phyloP scores from a whole-genome alignment of 2,797 vertebrate genomes.

The Sandelia bainsii region DNA sequence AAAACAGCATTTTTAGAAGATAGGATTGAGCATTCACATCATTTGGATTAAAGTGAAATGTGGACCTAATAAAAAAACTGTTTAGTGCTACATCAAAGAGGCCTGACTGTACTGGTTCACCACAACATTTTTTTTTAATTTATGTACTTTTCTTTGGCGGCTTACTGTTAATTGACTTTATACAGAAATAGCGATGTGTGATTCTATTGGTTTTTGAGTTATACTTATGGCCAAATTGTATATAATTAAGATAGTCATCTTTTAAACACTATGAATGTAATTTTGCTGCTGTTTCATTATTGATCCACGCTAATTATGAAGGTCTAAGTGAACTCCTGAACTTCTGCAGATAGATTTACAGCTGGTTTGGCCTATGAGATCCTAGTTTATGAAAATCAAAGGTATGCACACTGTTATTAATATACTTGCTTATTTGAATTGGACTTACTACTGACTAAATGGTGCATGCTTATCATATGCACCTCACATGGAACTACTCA shows the following conservation, averaged over 20 bases:
- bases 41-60: conserved; percentile 46
- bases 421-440: too few species aligned
- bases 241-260: not conserved
- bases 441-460: too few species aligned
- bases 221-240: not conserved
- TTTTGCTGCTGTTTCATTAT: not conserved
- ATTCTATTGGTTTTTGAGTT: not conserved
- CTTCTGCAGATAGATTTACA: not conserved
- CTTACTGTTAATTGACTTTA: not conserved
- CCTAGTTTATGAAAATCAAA: too few species aligned
- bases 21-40: conserved; percentile 21
- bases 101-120: not conserved
- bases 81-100: not conserved
- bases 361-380: not conserved
- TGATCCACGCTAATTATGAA: not conserved
- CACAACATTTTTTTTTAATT: not conserved
- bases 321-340: too few species aligned
- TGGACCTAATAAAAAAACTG: not conserved
- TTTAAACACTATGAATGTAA: not conserved
- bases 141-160: not conserved
- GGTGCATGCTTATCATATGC: too few species aligned
- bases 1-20: too few species aligned
- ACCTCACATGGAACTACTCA: too few species aligned
- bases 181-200: not conserved
- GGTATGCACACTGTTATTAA: too few species aligned